A percentile compares a stretch with the other conserved stretches of the same genome.
phyloP scores from a whole-genome alignment of 2,113 vertebrate species.

The Chloroceryle aenea region DNA sequence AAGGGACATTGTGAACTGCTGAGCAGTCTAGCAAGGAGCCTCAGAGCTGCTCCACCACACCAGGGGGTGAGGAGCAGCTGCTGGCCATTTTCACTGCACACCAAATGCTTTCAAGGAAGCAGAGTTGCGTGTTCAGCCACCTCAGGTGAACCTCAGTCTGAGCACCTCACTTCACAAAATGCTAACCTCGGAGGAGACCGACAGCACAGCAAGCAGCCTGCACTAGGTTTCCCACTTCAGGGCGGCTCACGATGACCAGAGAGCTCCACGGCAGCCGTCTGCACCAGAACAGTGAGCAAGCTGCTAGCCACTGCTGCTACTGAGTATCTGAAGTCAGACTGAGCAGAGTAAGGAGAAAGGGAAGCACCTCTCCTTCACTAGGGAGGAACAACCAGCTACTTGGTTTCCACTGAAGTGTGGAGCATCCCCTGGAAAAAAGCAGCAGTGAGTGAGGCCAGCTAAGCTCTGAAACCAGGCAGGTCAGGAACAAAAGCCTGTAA shows the following conservation, averaged over 20 bases:
- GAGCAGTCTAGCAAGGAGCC: not conserved
- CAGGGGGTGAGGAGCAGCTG: not conserved
- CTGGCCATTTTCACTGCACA: not conserved
- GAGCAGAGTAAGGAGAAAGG: not conserved
- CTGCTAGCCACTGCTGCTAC: not conserved
- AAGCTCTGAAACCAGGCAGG: not conserved
- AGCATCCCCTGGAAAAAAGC: not conserved
- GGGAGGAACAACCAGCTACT: not conserved
- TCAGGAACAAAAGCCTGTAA: not conserved
- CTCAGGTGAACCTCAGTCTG: not conserved
- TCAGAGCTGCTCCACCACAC: not conserved
- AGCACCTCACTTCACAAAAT: not conserved
- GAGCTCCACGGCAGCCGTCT: not conserved
- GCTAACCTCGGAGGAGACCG: not conserved
- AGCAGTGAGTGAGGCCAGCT: not conserved
- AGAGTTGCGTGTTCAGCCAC: not conserved
- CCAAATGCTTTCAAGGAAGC: not conserved
- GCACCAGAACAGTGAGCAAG: not conserved
- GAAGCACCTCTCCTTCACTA: not conserved
- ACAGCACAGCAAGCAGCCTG: not conserved
- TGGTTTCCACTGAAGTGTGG: not conserved
- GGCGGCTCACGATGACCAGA: not conserved
- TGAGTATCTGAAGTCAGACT: accelerated
- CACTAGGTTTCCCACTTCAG: not conserved
- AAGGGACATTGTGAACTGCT: not conserved